Evolutionary conservation across 2,797 vertebrate genomes (phyloP).

Genomic region (Sylvia borin): DNA sequence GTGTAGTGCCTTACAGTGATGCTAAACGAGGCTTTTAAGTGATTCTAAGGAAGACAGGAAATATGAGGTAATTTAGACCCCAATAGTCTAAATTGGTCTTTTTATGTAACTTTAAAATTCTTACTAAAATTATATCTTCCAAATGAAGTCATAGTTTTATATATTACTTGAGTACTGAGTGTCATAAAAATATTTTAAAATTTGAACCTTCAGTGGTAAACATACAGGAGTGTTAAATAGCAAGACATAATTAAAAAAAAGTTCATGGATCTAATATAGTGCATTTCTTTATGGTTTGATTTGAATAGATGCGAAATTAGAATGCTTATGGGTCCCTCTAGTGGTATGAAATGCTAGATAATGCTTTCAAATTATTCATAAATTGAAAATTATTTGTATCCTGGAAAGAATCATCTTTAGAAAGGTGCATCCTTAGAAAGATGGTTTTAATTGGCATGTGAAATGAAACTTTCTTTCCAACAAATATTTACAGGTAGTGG

Average conservation of each 20-base stretch:
- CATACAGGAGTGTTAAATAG: not conserved
- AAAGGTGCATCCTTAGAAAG: not conserved
- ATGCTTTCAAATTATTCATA: not conserved
- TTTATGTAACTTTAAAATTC: not conserved
- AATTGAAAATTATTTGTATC: not conserved
- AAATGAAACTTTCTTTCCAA: not conserved
- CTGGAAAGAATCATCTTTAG: not conserved
- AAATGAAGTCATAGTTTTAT: not conserved
- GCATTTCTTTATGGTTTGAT: not conserved
- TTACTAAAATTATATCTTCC: not conserved
- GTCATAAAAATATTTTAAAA: not conserved
- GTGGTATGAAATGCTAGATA: not conserved
- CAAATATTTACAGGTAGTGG: not conserved
- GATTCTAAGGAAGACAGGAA: not conserved
- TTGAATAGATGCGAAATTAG: not conserved
- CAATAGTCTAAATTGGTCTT: not conserved
- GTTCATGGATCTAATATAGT: not conserved
- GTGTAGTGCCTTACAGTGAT: not conserved
- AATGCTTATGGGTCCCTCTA: slow-evolving; percentile 48
- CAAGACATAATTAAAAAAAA: not conserved
- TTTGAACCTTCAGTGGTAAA: not conserved
- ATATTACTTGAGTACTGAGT: not conserved
- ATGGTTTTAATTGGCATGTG: not conserved
- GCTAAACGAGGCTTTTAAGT: not conserved
- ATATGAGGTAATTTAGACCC: not conserved